Evolutionary conservation across 2,113 vertebrate genomes (phyloP).

Genomic region (Cyanoramphus novaezelandiae): DNA sequence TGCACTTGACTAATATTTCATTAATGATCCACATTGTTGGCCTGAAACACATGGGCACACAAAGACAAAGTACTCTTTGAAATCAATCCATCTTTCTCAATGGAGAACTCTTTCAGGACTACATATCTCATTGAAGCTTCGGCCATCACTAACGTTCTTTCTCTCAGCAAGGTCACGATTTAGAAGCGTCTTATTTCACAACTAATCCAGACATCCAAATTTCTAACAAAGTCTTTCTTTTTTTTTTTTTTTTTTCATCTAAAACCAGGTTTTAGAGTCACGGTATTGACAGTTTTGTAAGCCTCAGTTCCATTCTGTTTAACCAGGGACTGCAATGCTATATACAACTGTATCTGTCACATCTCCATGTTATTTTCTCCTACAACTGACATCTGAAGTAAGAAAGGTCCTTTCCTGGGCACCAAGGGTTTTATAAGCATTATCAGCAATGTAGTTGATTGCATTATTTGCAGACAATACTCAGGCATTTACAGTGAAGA

Average conservation of each 20-base stretch:
- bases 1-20: background rate
- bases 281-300: background rate
- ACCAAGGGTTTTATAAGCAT: constrained; percentile 30
- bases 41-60: background rate
- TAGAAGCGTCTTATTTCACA: background rate
- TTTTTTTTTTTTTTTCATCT: background rate
- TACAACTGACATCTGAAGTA: background rate
- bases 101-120: background rate
- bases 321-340: background rate
- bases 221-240: background rate
- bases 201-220: background rate
- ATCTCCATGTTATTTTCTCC: background rate
- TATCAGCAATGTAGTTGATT: background rate
- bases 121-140: background rate
- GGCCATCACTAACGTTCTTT: background rate
- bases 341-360: background rate
- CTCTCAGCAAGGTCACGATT: background rate
- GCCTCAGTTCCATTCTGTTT: background rate
- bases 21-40: background rate
- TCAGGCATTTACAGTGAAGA: background rate
- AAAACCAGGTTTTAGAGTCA: background rate
- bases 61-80: background rate
- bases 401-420: background rate
- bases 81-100: background rate
- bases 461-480: background rate